Conservation (phyloP, 2,113 vertebrate species). For the Corvus cornix region DNA sequence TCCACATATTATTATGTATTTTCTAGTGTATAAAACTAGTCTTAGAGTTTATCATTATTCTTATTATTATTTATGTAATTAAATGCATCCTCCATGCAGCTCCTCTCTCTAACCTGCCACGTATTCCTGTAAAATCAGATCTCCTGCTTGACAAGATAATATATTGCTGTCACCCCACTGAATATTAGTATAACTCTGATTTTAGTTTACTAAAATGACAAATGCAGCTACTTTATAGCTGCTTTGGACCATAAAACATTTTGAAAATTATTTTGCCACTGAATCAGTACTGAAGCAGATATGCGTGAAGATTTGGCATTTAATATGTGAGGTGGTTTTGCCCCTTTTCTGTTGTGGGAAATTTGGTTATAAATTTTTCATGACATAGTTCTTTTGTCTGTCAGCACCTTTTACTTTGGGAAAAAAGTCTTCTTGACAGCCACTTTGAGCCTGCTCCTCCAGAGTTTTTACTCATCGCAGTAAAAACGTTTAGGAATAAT, state of each 20-base stretch:
- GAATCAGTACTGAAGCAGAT: slow-evolving; percentile 50
- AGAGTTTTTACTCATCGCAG: slow-evolving; percentile 11
- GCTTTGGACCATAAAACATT: slow-evolving; percentile 71
- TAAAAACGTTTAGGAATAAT: neutral
- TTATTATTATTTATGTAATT: slow-evolving; percentile 34
- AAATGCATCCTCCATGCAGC: slow-evolving; percentile 11
- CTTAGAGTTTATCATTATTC: slow-evolving; percentile 8
- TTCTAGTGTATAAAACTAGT: neutral
- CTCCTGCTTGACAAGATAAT: slow-evolving; percentile 70
- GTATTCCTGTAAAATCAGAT: slow-evolving; percentile 59
- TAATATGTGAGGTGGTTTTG: slow-evolving; percentile 47
- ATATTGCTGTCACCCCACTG: slow-evolving; percentile 57
- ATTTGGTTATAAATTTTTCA: slow-evolving; percentile 66
- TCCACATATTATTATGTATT: slow-evolving; percentile 39
- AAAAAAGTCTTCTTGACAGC: slow-evolving; percentile 44
- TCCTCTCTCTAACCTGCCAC: slow-evolving; percentile 4
- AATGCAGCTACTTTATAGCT: slow-evolving; percentile 70
- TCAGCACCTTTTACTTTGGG: slow-evolving; percentile 52
- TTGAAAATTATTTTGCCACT: slow-evolving; percentile 71
- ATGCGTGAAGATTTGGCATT: slow-evolving; percentile 38
- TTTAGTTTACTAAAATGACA: slow-evolving; percentile 72
- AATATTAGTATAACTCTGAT: slow-evolving; percentile 75
- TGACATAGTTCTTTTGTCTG: slow-evolving; percentile 58
- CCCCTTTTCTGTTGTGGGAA: slow-evolving; percentile 43
- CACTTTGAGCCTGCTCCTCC: slow-evolving; percentile 49